These are phyloP conservation scores for Chromis chromis DNA, from an alignment of 2,797 vertebrate species.

Conservation along the genomic window DNA sequence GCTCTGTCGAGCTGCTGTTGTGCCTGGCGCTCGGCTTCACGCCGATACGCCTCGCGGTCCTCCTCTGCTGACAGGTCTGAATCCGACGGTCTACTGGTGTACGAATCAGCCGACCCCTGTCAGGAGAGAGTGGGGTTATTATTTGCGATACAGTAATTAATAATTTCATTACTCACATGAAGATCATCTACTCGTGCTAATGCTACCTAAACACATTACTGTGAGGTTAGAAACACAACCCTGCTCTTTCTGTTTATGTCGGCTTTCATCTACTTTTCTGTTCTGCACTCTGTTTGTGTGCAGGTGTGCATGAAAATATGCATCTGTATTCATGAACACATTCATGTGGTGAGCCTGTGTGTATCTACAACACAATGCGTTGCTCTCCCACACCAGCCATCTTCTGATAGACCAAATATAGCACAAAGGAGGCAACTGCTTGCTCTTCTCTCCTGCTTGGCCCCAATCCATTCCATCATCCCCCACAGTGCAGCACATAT, in stretches of 20 bases:
- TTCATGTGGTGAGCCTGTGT: constrained; percentile 47
- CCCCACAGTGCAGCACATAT: constrained; percentile 76
- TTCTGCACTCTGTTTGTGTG: constrained; percentile 37
- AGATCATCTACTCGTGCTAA: background rate
- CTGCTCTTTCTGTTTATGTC: constrained; percentile 12
- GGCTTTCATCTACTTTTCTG: constrained; percentile 35
- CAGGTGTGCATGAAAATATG: constrained; percentile 64
- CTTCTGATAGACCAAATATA: constrained; percentile 84
- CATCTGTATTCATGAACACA: constrained; percentile 49
- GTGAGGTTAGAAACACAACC: constrained; percentile 2
- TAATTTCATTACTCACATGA: constrained; percentile 1
- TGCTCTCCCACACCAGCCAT: constrained; percentile 80
- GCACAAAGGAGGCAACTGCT: constrained; percentile 81
- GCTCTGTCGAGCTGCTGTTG: constrained; percentile 97
- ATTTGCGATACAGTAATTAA: background rate
- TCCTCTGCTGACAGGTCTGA: constrained; percentile 98
- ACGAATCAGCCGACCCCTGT: constrained; percentile 97
- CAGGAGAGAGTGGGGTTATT: constrained; percentile 27
- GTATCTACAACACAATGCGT: constrained; percentile 67
- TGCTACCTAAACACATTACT: background rate
- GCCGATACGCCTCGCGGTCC: constrained; percentile 95
- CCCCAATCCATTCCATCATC: constrained; percentile 75
- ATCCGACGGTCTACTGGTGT: constrained; percentile 98
- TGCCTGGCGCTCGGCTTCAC: constrained; percentile 96
- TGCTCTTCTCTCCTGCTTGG: constrained; percentile 79